phyloP scores from a whole-genome alignment of 2,888 invertebrate species.

The Tribolium freemani region DNA sequence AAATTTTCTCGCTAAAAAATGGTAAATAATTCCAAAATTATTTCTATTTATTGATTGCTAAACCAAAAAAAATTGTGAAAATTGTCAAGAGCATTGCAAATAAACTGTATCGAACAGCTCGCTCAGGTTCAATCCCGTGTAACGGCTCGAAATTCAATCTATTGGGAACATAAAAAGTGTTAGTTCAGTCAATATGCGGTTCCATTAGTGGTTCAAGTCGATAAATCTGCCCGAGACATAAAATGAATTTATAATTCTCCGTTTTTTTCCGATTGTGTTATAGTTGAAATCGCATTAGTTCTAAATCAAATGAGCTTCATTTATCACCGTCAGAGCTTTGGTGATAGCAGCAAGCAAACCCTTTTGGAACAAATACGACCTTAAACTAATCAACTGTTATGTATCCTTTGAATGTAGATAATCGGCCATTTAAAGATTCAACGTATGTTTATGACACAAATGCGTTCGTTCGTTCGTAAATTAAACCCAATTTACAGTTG shows the following conservation, averaged over 20 bases:
- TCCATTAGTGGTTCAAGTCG: slow-evolving; percentile 14
- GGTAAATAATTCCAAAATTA: no score
- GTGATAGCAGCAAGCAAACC: slow-evolving; percentile 19
- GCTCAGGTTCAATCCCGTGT: background rate
- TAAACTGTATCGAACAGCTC: no score
- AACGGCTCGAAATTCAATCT: slow-evolving; percentile 26
- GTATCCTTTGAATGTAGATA: slow-evolving; percentile 43
- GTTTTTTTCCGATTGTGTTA: background rate
- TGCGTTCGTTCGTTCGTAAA: slow-evolving; percentile 34
- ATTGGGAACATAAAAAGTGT: slow-evolving; percentile 26
- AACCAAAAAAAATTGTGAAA: no score
- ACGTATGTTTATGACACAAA: slow-evolving; percentile 42
- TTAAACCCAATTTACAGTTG: slow-evolving; percentile 32
- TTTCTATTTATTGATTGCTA: no score
- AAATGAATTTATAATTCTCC: no score
- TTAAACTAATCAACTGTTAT: slow-evolving; percentile 44
- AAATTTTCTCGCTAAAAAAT: no score
- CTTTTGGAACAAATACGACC: slow-evolving; percentile 33
- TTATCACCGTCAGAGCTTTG: slow-evolving; percentile 47
- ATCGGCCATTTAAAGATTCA: slow-evolving; percentile 38
- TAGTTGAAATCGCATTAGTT: slow-evolving; percentile 44
- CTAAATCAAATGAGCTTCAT: slow-evolving; percentile 47
- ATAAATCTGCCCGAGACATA: slow-evolving; percentile 19
- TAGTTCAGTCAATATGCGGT: slow-evolving; percentile 16
- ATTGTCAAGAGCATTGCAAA: no score